phyloP scores from a whole-genome alignment of 2,113 vertebrate species.

The Bombycilla garrulus region DNA sequence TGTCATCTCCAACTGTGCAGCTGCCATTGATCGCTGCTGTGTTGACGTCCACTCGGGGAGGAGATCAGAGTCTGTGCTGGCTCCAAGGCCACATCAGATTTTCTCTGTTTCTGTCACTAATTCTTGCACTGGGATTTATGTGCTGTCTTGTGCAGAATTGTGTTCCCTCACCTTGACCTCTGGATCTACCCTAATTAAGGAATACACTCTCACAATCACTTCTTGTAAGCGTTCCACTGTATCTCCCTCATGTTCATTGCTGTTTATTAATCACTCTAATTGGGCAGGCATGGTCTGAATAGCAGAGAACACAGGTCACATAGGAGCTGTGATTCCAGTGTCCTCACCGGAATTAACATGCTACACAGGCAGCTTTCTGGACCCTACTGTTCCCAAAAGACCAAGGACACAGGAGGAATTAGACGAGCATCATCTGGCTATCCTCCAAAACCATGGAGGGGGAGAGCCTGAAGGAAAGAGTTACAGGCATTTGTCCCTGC shows the following conservation, averaged over 20 bases:
- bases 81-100: background rate
- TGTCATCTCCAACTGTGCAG: background rate
- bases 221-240: background rate
- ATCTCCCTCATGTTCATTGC: background rate
- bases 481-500: background rate
- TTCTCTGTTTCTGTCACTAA: background rate
- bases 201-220: background rate
- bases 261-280: background rate
- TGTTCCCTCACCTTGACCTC: background rate
- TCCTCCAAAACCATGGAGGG: background rate
- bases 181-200: background rate
- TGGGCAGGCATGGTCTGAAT: background rate
- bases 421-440: background rate
- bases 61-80: background rate
- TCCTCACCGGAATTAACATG: background rate
- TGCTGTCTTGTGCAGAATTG: background rate
- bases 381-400: background rate
- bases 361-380: background rate
- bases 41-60: background rate
- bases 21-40: background rate
- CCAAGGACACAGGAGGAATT: too few relatives aligned
- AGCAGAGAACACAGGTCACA: background rate
- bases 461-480: background rate
- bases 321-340: background rate
- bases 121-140: background rate